Evolutionary conservation across 1,140 invertebrate species (phyloP).

Genomic region (Aricia agestis): DNA sequence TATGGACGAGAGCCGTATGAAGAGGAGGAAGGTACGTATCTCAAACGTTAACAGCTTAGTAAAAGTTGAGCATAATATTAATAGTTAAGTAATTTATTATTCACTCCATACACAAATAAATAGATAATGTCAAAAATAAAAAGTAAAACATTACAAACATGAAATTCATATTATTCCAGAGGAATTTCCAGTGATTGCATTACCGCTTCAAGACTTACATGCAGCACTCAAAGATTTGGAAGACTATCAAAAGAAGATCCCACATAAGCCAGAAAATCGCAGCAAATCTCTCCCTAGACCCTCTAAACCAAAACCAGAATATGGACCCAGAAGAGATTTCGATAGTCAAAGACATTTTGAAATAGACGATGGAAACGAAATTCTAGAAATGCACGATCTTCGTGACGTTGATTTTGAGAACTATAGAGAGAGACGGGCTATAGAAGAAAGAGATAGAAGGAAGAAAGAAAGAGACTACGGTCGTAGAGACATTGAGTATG

Average conservation of each 20-base stretch:
- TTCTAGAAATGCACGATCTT: slow-evolving; percentile 60
- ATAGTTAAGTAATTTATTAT: too few relatives aligned
- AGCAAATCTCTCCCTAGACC: slow-evolving; percentile 58
- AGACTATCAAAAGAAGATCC: slow-evolving; percentile 44
- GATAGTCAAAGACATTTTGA: slow-evolving; percentile 51
- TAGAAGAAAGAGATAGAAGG: slow-evolving; percentile 48
- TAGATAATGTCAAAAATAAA: too few relatives aligned
- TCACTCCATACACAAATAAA: too few relatives aligned
- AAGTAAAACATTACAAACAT: too few relatives aligned
- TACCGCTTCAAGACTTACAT: slow-evolving; percentile 61
- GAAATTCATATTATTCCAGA: too few relatives aligned
- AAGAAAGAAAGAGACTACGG: slow-evolving; percentile 44
- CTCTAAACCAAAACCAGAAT: slow-evolving; percentile 49
- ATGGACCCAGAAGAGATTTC: slow-evolving; percentile 50
- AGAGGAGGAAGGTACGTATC: slow-evolving; percentile 32
- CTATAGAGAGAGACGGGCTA: slow-evolving; percentile 55
- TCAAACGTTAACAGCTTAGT: not conserved
- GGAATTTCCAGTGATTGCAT: slow-evolving; percentile 60
- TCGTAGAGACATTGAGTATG: slow-evolving; percentile 57
- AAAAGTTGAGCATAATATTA: too few relatives aligned
- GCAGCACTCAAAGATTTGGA: slow-evolving; percentile 61
- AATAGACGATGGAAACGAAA: slow-evolving; percentile 45
- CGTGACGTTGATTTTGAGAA: slow-evolving; percentile 64
- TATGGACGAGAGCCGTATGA: slow-evolving; percentile 41
- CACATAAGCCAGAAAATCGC: slow-evolving; percentile 41